Evolutionary conservation across 2,113 vertebrate genomes (phyloP).

Genomic region (Tringa solitaria): DNA sequence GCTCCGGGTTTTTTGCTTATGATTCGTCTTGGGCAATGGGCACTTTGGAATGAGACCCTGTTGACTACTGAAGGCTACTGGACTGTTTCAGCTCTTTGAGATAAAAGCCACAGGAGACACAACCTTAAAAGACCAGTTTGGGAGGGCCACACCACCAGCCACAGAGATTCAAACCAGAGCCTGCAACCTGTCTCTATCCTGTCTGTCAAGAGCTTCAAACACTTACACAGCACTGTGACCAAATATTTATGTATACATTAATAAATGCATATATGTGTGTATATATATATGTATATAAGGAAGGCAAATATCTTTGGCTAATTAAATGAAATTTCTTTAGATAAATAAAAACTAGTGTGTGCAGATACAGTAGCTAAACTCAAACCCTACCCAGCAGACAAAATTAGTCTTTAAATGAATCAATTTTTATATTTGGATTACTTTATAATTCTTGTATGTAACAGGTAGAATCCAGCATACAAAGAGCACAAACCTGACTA

Average conservation of each 20-base stretch:
- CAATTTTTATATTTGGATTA: background rate
- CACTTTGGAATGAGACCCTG: background rate
- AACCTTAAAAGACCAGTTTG: background rate
- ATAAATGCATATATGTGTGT: background rate
- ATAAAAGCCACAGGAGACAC: background rate
- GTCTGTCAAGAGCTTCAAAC: background rate
- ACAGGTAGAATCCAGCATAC: background rate
- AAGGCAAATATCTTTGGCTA: background rate
- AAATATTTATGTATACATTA: background rate
- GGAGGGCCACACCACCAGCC: background rate
- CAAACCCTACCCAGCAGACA: background rate
- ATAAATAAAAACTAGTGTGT: background rate
- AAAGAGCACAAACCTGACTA: background rate
- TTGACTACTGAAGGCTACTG: background rate
- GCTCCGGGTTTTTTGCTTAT: rapidly evolving
- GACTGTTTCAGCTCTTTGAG: background rate
- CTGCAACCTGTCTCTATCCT: background rate
- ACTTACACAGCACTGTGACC: background rate
- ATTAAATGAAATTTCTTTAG: background rate
- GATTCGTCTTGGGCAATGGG: background rate
- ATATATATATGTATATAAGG: background rate
- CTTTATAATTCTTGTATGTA: background rate
- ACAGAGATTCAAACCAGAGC: background rate
- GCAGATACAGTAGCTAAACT: background rate
- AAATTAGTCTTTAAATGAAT: background rate